A percentile compares a stretch with the other conserved stretches of the same genome.
These are phyloP conservation scores for Gnatocerus cornutus DNA, from an alignment of 2,888 invertebrate species.

Conservation along the genomic window DNA sequence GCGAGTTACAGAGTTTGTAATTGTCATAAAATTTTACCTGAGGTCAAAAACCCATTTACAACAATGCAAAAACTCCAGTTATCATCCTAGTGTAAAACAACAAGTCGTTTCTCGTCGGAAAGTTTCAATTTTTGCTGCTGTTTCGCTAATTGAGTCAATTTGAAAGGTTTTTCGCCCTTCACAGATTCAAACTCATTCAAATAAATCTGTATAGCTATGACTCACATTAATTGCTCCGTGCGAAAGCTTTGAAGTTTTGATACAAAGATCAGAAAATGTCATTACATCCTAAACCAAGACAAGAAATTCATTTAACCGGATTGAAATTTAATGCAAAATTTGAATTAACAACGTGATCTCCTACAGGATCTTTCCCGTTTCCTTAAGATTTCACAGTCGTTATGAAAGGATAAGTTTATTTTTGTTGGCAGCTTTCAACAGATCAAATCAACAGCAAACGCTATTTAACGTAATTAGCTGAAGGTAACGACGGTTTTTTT, in stretches of 20 bases:
- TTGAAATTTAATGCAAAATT: conserved; percentile 41
- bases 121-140: conserved; percentile 32
- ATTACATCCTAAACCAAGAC: conserved; percentile 28
- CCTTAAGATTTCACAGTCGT: conserved; percentile 14
- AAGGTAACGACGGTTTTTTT: background rate
- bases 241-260: conserved; percentile 34
- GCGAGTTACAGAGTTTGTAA: conserved; percentile 44
- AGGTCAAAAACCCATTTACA: conserved; percentile 31
- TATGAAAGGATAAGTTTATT: conserved; percentile 27
- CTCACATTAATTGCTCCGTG: conserved; percentile 18
- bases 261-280: conserved; percentile 36
- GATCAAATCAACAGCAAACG: conserved; percentile 18
- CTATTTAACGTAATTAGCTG: conserved; percentile 11
- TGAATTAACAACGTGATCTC: conserved; percentile 34
- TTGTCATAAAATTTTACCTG: conserved; percentile 46
- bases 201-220: conserved; percentile 6
- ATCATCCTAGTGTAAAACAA: background rate
- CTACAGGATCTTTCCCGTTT: conserved; percentile 15
- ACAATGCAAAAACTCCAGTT: conserved; percentile 15
- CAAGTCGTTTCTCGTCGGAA: conserved; percentile 12
- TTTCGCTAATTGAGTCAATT: conserved; percentile 31
- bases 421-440: conserved; percentile 26
- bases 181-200: conserved; percentile 19
- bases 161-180: conserved; percentile 8
- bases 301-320: conserved; percentile 33